Evolutionary conservation across 2,888 invertebrate species (phyloP).

Genomic region (Tineola bisselliella): DNA sequence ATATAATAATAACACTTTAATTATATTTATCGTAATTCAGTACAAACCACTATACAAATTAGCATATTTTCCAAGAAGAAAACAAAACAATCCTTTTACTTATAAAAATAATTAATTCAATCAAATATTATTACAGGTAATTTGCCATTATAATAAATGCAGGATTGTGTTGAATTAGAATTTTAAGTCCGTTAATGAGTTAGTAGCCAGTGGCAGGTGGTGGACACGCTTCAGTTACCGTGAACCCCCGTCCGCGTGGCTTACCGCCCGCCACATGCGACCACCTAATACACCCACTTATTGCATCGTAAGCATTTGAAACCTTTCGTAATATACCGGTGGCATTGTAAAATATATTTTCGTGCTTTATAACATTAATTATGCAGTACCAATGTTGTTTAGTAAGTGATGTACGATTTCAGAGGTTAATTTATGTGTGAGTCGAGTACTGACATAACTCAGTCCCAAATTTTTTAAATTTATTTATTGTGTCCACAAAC

Average conservation of each 20-base stretch:
- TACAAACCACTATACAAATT: too few species aligned
- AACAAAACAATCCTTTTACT: not conserved
- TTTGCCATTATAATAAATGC: slow-evolving; percentile 31
- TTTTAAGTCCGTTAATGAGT: slow-evolving; percentile 48
- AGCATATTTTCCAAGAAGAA: not conserved
- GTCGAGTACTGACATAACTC: too few species aligned
- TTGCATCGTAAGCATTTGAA: not conserved
- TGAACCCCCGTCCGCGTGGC: slow-evolving; percentile 32
- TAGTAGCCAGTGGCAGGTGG: slow-evolving; percentile 47
- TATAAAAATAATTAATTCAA: not conserved
- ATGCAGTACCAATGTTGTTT: too few species aligned
- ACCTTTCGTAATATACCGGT: not conserved
- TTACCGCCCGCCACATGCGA: slow-evolving; percentile 22
- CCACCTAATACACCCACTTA: slow-evolving; percentile 16
- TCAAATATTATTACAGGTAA: slow-evolving; percentile 18
- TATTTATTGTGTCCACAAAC: too few species aligned
- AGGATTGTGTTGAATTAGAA: slow-evolving; percentile 43
- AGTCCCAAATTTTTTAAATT: too few species aligned
- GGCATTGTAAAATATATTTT: too few species aligned
- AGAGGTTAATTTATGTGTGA: too few species aligned
- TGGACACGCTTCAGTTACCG: slow-evolving; percentile 45
- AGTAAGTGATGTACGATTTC: too few species aligned
- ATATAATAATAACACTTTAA: too few species aligned
- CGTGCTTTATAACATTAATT: too few species aligned
- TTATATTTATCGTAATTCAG: too few species aligned